Evolutionary conservation across 2,113 vertebrate genomes (phyloP).

Genomic region (Mionectes macconnelli): DNA sequence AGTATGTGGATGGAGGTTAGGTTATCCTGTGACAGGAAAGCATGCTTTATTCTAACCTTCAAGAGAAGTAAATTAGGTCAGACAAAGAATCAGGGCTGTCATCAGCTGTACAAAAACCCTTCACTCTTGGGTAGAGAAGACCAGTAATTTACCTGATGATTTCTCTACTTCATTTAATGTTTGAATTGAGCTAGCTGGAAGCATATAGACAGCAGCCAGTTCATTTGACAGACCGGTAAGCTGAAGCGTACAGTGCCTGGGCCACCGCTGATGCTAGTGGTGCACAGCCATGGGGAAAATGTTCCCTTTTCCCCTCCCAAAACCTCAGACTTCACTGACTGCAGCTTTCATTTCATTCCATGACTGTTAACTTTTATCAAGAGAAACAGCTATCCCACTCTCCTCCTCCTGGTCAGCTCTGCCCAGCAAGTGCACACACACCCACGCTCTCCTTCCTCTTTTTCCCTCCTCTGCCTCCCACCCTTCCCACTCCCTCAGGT

Average conservation of each 20-base stretch:
- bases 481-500: not conserved
- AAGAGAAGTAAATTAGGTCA: conserved; percentile 81
- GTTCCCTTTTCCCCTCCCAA: not conserved
- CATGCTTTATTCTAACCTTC: conserved; percentile 68
- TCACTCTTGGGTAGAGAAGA: conserved; percentile 54
- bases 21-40: conserved; percentile 39
- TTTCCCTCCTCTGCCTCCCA: not conserved
- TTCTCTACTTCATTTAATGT: conserved; percentile 69
- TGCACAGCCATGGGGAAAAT: not conserved
- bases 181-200: conserved; percentile 31
- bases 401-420: not conserved
- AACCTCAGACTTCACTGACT: not conserved
- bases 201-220: conserved; percentile 11
- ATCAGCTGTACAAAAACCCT: conserved; percentile 60
- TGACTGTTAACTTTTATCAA: not conserved
- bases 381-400: not conserved
- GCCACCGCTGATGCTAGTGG: not conserved
- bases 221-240: not conserved
- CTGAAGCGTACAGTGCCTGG: not conserved
- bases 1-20: conserved; percentile 20
- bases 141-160: conserved; percentile 74
- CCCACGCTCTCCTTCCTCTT: rapidly evolving
- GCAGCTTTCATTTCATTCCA: not conserved
- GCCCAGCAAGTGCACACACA: not conserved
- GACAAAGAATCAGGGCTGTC: conserved; percentile 76